Evolutionary conservation across 2,113 vertebrate species (phyloP).

Genomic region (Rhizomys pruinosus): DNA sequence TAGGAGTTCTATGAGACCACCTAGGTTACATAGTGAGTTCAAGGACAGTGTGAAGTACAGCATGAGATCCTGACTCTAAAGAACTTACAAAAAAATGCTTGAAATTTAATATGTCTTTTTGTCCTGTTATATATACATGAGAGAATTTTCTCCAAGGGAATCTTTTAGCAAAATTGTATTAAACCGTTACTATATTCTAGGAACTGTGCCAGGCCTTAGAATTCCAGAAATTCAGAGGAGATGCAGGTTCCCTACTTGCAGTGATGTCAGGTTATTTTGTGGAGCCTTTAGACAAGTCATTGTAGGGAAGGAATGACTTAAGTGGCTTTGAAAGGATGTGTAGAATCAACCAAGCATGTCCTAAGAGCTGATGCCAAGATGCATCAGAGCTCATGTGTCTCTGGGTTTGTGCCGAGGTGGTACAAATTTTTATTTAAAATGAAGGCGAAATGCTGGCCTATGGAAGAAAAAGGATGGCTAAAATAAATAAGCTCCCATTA

Average conservation of each 20-base stretch:
- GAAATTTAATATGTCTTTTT: background rate
- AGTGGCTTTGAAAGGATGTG: background rate
- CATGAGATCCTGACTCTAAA: too few species aligned
- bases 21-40: too few species aligned
- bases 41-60: too few species aligned
- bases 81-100: too few species aligned
- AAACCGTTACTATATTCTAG: background rate
- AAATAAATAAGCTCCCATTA: background rate
- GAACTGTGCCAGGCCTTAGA: background rate
- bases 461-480: background rate
- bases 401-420: background rate
- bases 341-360: background rate
- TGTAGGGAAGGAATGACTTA: background rate
- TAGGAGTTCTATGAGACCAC: too few species aligned
- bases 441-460: conserved; percentile 5
- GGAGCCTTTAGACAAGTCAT: background rate
- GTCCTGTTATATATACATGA: background rate
- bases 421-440: conserved; percentile 16
- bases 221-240: background rate
- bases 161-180: background rate
- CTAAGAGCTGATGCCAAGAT: background rate
- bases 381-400: background rate
- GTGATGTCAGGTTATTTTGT: background rate
- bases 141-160: conserved; percentile 27
- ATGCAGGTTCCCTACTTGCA: background rate